Evolutionary conservation across 92 coral and sea anemone species (phyloP), one percentile per base, ranked within the genome.

Genomic region (Actinernus sp.): DNA sequence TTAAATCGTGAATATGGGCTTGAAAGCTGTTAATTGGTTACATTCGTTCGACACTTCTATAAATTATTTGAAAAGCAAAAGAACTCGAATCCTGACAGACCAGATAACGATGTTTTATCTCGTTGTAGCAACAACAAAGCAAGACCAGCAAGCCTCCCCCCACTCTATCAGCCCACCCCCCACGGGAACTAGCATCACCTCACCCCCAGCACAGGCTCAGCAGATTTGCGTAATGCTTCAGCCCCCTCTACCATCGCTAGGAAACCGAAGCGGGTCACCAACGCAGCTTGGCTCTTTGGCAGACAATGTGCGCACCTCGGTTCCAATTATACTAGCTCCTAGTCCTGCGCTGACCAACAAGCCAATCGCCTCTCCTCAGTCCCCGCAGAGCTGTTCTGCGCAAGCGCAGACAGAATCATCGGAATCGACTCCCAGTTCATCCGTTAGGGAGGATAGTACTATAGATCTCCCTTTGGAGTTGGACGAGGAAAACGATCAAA

Each of bases 251-350:
- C 99, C 99, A 4, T 95, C 99, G 25, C 80, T 95, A n/a, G 76
- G 84, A 28, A 92, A 92, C 69, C 81, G 92, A 48, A 86, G 95
- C 78, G 83, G 86, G 65, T 90, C 99, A 17, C 99, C 99, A 25
- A 87, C 99, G 25, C 97, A 88, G 50, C 88, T 87, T 21, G 99
- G 99, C 55, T 91, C 99, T 19, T 54, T 95, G 49, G 93, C 99
- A 11, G 97, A 95, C 81, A 89, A 91, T 65, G 92, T 92, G 20
- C 87, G 93, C 12, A 95, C 99, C 60, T 91, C 99, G 12, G 97
- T 95, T 29, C 99, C 99, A 4, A 95, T 95, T 67, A 95, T 95
- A 27, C 88, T 95, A 1, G 97, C 99, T 12, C 99, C 99, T 53
- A 95, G 99, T 76, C 99, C 99, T 38, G 81, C 92, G 16, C 68